Base-by-base conservation (phyloP, 2,113 vertebrate species). In the Australoheros scitulus region DNA sequence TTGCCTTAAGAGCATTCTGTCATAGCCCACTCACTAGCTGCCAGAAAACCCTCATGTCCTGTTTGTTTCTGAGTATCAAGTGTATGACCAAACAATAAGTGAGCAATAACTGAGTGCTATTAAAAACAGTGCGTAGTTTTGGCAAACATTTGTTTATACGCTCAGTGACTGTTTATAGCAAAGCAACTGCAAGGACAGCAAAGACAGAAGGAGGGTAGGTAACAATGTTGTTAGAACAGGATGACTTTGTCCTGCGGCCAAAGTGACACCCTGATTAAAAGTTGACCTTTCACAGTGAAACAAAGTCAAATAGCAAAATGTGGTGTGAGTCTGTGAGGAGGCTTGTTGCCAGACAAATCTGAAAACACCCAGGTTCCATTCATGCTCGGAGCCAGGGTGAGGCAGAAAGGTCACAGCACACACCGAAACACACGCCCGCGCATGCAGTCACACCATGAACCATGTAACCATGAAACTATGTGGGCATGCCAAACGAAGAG, bases 251-350 rank as follows among this genome's bases (percentile, higher is more conserved):
- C 72, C 65, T 22, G 57, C 1, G 1, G 81, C 75, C 80, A 87
- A 74, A 88, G 85, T 3, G 4, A 82, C 79, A 83, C 84, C 77
- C 59, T 76, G 90, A 92, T 84, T 76, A 92, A 80, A 72, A 79
- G 85, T 91, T 91, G 89, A 89, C 89, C 89, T 91, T 91, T 89
- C 32, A 63, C 79, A 83, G 58, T n/a, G 29, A 55, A 59, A 70
- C 85, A 86, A 91, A 90, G 89, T 89, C 84, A 87, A 81, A 84
- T 79, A 70, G 78, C 59, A 63, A 79, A 84, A 76, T 57, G 57
- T 55, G 5, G 11, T 60, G 50, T 63, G 65, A 79, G 52, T 72
- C 59, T 65, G 7, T 14, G 74, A 47, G 79, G 57, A 24, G 76
- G 70, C 18, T 32, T 56, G 84, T n/a, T 72, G 85, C 83, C 90